Evolutionary conservation across 2,797 vertebrate genomes (phyloP).

Genomic region (Platalea minor): DNA sequence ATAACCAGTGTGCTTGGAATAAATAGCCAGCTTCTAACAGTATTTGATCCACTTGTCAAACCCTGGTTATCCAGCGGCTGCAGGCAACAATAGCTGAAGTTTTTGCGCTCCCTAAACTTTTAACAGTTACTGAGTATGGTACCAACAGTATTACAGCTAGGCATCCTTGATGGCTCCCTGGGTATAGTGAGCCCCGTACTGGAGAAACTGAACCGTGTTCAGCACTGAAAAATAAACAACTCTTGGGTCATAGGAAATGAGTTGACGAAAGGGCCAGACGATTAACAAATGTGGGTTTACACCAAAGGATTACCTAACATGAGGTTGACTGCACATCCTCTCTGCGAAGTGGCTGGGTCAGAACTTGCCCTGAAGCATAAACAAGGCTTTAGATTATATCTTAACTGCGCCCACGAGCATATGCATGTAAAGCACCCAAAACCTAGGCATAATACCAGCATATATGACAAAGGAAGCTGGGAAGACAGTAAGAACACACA

Average conservation of each 20-base stretch:
- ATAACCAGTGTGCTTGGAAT: not conserved
- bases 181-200: not conserved
- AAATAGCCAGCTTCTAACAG: not conserved
- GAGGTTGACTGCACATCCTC: not conserved
- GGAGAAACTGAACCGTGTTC: not conserved
- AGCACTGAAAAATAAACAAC: not conserved
- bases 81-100: not conserved
- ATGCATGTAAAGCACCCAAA: not conserved
- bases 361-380: not conserved
- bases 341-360: not conserved
- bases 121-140: not conserved
- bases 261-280: not conserved
- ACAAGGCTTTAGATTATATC: not conserved
- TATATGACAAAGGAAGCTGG: not conserved
- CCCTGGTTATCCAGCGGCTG: not conserved
- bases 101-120: not conserved
- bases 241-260: not conserved
- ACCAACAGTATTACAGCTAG: not conserved
- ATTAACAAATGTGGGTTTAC: not conserved
- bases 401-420: not conserved
- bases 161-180: not conserved
- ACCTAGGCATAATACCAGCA: not conserved
- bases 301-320: not conserved
- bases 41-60: not conserved
- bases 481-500: not conserved